Conservation (phyloP, 2,888 invertebrate genomes). For the Ischnura elegans region DNA sequence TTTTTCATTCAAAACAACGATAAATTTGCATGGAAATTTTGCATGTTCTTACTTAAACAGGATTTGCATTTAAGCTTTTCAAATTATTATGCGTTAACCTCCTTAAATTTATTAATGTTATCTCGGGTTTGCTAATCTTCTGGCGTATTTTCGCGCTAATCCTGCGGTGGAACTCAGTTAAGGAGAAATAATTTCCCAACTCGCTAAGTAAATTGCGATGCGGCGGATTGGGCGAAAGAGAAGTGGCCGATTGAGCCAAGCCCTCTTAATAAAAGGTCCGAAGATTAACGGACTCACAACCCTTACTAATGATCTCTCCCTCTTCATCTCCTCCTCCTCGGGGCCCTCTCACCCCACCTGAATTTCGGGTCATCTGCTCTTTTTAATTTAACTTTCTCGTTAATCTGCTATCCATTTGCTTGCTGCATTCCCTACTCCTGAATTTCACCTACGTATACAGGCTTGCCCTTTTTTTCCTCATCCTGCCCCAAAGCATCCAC, state of each 20-base stretch:
- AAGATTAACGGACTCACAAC: slow-evolving; percentile 47
- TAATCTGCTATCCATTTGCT: slow-evolving; percentile 49
- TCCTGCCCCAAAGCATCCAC: neutral
- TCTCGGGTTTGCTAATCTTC: neutral
- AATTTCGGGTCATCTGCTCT: neutral
- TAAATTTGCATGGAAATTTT: no score
- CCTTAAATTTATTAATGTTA: neutral
- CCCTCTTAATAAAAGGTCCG: slow-evolving; percentile 35
- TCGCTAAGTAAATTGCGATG: slow-evolving; percentile 30
- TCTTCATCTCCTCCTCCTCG: neutral
- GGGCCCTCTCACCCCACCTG: neutral
- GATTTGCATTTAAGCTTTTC: no score
- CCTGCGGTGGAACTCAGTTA: neutral
- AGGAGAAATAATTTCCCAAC: slow-evolving; percentile 26
- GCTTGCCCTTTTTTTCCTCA: neutral
- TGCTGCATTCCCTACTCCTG: slow-evolving; percentile 8
- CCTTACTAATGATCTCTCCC: slow-evolving; percentile 10
- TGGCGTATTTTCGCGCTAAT: neutral
- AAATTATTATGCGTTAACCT: no score
- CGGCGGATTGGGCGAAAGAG: neutral
- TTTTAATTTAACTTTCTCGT: slow-evolving; percentile 52
- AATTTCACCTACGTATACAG: neutral
- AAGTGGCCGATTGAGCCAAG: slow-evolving; percentile 22
- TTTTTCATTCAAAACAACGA: no score
- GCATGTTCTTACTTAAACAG: no score